These are phyloP conservation scores for Mastomys coucha DNA, from an alignment of 2,113 vertebrate genomes.

Conservation along the genomic window DNA sequence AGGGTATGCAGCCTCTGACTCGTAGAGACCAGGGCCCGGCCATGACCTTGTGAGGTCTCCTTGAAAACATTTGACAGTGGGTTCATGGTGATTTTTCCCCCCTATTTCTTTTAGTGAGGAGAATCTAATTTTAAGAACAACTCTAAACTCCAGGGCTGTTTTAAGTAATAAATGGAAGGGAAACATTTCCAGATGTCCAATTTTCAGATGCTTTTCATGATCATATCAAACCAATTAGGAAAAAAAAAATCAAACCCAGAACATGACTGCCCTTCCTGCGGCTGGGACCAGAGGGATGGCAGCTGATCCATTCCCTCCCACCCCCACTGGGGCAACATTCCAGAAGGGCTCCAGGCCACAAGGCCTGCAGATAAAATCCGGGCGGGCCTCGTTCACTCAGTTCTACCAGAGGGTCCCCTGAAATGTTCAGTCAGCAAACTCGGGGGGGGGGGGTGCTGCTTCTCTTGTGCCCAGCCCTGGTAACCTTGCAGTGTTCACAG, in stretches of 20 bases:
- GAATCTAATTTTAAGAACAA: conserved; percentile 81
- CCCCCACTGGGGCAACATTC: background rate
- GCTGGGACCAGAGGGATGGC: background rate
- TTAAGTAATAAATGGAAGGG: conserved; percentile 77
- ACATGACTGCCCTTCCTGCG: conserved; percentile 57
- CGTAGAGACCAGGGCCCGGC: background rate
- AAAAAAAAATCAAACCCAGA: conserved; percentile 68
- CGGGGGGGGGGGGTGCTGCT: background rate
- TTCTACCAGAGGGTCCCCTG: background rate
- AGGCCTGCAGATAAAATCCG: background rate
- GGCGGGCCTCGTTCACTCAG: background rate
- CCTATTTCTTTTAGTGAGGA: conserved; percentile 65
- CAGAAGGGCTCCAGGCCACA: background rate
- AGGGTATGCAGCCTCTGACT: background rate
- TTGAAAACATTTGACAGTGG: background rate
- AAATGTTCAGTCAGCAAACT: background rate
- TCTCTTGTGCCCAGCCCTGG: rapidly evolving
- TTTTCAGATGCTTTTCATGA: conserved; percentile 77
- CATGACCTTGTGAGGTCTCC: conserved; percentile 64
- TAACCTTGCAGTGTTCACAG: background rate
- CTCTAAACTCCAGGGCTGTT: conserved; percentile 73
- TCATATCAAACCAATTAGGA: conserved; percentile 81
- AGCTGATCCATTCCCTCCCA: background rate
- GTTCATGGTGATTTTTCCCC: background rate
- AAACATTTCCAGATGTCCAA: conserved; percentile 82